Conservation (phyloP, 2,113 vertebrate genomes). For the Setophaga petechia region DNA sequence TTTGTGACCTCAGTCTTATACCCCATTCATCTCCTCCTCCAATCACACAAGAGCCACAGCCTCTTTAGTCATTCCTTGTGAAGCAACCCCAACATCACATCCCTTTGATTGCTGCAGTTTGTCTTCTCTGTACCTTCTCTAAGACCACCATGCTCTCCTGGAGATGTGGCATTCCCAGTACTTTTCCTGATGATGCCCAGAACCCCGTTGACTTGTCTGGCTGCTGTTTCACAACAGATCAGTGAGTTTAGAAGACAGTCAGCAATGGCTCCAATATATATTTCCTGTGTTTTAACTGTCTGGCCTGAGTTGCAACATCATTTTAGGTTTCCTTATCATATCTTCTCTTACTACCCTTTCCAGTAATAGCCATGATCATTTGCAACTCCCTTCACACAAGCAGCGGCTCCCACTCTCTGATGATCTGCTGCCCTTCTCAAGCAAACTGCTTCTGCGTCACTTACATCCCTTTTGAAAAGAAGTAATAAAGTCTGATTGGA, state of each 20-base stretch:
- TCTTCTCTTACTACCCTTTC: not conserved
- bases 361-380: not conserved
- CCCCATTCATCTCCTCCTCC: not conserved
- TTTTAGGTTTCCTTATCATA: not conserved
- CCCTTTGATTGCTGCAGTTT: not conserved
- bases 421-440: not conserved
- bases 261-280: not conserved
- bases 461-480: fast-evolving
- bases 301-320: not conserved
- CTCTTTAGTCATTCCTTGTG: not conserved
- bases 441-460: not conserved
- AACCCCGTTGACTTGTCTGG: not conserved
- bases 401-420: not conserved
- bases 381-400: not conserved
- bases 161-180: not conserved
- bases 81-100: not conserved
- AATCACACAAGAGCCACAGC: fast-evolving
- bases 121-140: not conserved
- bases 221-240: not conserved
- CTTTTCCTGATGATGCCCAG: not conserved
- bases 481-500: not conserved
- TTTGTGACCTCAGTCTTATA: not conserved
- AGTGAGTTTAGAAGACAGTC: not conserved
- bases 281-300: not conserved
- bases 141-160: not conserved